A percentile compares a stretch with the other conserved stretches of the same genome.
These are phyloP conservation scores for Hydractinia echinata DNA, from an alignment of 30 jellyfish, hydroid and myxozoan species.

Conservation along the genomic window DNA sequence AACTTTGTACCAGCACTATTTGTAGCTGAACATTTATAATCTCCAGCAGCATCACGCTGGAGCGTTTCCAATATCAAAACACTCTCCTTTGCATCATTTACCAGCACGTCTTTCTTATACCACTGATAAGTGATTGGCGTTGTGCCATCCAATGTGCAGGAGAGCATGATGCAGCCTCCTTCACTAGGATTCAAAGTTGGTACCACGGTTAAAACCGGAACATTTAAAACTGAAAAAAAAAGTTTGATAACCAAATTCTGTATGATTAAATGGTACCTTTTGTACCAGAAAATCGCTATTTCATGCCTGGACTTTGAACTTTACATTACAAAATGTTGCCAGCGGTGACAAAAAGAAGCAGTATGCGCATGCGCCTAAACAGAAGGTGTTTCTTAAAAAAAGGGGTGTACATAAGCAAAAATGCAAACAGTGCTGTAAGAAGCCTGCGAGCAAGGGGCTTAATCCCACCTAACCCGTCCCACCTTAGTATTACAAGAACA, in stretches of 20 bases:
- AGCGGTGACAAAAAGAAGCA: too few species aligned
- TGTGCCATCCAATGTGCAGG: slow-evolving; percentile 7
- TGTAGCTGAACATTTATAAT: not conserved
- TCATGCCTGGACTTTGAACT: too few species aligned
- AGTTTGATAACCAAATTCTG: too few species aligned
- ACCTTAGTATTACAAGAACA: too few species aligned
- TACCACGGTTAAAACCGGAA: not conserved
- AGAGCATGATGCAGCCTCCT: slow-evolving; percentile 4
- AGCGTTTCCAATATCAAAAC: not conserved
- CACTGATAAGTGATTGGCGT: slow-evolving; percentile 4
- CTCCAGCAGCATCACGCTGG: slow-evolving; percentile 1
- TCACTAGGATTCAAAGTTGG: slow-evolving; percentile 9
- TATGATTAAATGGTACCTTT: too few species aligned
- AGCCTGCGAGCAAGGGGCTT: too few species aligned
- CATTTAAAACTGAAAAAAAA: slow-evolving; percentile 2
- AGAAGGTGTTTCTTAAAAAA: too few species aligned
- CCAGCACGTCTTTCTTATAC: not conserved
- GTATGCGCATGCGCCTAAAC: too few species aligned
- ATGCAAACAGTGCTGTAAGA: too few species aligned
- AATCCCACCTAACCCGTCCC: too few species aligned
- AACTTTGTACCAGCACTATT: not conserved
- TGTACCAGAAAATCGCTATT: too few species aligned
- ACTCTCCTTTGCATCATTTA: slow-evolving; percentile 5
- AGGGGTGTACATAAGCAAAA: too few species aligned
- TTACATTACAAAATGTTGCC: not conserved